Evolutionary conservation across 1,140 invertebrate genomes (phyloP).

Genomic region (Pseudomyrmex concolor): DNA sequence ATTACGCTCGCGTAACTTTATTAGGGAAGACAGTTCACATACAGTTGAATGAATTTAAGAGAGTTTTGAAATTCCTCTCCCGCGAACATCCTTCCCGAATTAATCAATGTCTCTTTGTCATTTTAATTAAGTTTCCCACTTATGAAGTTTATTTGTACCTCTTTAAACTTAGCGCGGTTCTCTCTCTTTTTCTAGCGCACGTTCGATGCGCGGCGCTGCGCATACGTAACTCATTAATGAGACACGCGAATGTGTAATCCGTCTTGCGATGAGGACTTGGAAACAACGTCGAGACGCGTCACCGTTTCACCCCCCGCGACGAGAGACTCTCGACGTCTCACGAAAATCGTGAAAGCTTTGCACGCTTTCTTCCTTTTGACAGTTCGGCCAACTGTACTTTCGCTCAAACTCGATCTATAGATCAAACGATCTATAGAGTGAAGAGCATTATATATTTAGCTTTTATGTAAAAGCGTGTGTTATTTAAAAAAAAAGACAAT

Average conservation of each 20-base stretch:
- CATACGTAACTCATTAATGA: constrained; percentile 22
- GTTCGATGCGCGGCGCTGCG: not conserved
- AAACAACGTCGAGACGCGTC: constrained; percentile 41
- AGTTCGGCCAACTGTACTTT: constrained; percentile 52
- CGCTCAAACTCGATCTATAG: not conserved
- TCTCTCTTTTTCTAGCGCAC: not conserved
- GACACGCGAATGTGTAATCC: constrained; percentile 56
- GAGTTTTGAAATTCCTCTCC: not conserved
- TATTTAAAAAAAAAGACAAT: not conserved
- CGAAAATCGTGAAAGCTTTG: constrained; percentile 21
- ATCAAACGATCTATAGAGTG: not conserved
- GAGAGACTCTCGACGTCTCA: not conserved
- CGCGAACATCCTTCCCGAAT: not conserved
- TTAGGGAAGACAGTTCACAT: not conserved
- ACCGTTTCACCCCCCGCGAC: constrained; percentile 27
- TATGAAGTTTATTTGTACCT: not conserved
- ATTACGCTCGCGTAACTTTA: constrained; percentile 6
- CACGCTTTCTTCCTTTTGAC: constrained; percentile 28
- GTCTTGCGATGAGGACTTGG: constrained; percentile 27
- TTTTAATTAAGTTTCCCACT: constrained; percentile 17
- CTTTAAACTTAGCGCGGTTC: not conserved
- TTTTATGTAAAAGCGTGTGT: constrained; percentile 1
- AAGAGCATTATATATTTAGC: not conserved
- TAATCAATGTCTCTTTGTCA: constrained; percentile 16
- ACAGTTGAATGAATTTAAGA: constrained; percentile 19